Conservation (phyloP, 2,113 vertebrate genomes). For the Piprites chloris region DNA sequence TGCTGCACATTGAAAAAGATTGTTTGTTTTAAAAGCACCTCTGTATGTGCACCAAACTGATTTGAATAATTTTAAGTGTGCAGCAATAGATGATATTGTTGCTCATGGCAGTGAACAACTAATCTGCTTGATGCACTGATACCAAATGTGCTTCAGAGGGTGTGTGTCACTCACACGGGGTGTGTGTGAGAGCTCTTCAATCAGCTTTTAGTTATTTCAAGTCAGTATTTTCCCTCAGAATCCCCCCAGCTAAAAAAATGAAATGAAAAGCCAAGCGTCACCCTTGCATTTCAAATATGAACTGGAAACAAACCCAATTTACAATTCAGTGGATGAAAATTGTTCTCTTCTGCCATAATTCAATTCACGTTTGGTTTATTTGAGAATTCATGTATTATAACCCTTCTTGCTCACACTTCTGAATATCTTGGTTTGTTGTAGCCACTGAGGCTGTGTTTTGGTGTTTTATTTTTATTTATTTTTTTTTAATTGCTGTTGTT, state of each 20-base stretch:
- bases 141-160: not conserved
- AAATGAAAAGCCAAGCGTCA: conserved; percentile 10
- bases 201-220: not conserved
- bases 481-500: not conserved
- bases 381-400: conserved; percentile 14
- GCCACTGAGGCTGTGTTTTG: not conserved
- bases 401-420: not conserved
- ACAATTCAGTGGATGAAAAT: conserved; percentile 10
- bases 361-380: conserved; percentile 38
- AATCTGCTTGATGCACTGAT: not conserved
- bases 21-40: conserved; percentile 11
- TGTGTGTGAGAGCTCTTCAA: not conserved
- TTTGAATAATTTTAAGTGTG: not conserved
- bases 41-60: conserved; percentile 1
- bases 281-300: conserved; percentile 6
- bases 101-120: not conserved
- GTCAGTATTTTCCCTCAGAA: not conserved
- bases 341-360: conserved; percentile 40
- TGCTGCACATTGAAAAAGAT: not conserved
- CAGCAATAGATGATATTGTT: not conserved
- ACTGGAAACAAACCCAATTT: conserved; percentile 24
- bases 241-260: conserved; percentile 11
- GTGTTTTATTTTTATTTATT: not conserved
- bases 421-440: not conserved
- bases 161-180: not conserved